A percentile compares a stretch with the other conserved stretches of the same genome.
Evolutionary conservation across 1,140 invertebrate species (phyloP).

Genomic region (Pachypsylla venusta): DNA sequence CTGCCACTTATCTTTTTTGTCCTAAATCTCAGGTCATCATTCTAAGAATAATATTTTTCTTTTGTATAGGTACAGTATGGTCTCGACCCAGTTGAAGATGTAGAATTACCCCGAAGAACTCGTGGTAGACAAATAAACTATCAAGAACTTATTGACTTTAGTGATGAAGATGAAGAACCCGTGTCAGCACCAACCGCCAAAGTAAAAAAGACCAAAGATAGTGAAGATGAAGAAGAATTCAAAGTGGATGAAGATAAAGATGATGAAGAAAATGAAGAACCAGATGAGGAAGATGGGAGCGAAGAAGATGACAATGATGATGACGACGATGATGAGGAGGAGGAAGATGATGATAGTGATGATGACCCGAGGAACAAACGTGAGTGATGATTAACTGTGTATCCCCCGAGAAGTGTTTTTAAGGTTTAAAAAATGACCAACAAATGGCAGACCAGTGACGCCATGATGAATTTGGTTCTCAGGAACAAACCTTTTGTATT

Average conservation of each 20-base stretch:
- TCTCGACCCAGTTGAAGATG: constrained; percentile 37
- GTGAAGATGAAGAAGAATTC: neutral
- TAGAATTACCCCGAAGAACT: constrained; percentile 40
- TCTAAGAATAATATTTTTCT: neutral
- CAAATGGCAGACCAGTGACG: no score
- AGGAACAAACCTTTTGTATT: no score
- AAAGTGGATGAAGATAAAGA: neutral
- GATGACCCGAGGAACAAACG: neutral
- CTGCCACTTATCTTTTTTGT: neutral
- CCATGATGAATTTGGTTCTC: no score
- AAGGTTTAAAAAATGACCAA: no score
- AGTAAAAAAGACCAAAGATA: neutral
- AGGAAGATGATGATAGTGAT: neutral
- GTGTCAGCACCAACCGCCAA: neutral
- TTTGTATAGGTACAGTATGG: constrained; percentile 35
- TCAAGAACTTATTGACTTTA: constrained; percentile 45
- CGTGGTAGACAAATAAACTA: constrained; percentile 55
- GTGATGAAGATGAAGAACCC: constrained; percentile 43
- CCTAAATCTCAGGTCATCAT: neutral
- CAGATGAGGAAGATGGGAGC: neutral
- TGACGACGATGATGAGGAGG: neutral
- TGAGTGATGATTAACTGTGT: neutral
- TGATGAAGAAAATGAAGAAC: neutral
- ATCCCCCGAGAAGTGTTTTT: no score
- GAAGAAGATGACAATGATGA: neutral